Evolutionary conservation across 2,888 invertebrate species (phyloP), one percentile per base, ranked within the genome.

Genomic region (Phyto melanocephala): DNA sequence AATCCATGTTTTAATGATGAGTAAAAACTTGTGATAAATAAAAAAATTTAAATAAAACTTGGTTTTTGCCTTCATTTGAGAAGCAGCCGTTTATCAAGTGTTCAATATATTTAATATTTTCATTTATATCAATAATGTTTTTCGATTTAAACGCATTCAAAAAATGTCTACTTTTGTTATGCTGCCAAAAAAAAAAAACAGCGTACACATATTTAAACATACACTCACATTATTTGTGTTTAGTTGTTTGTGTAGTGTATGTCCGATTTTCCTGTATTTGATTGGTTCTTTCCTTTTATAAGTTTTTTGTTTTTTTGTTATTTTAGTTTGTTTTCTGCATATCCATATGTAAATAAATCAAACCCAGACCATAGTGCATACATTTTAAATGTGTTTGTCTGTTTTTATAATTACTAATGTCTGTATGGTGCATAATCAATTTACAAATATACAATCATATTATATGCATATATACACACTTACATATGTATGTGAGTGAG

Each of bases 51-150:
- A n/a, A n/a, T n/a, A n/a, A n/a, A n/a, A n/a, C n/a, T n/a, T n/a
- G n/a, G n/a, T n/a, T n/a, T n/a, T n/a, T n/a, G n/a, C n/a, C n/a
- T n/a, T n/a, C n/a, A n/a, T n/a, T n/a, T n/a, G n/a, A n/a, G n/a
- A 5, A 28, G 3, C 28, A 24, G 20, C 37, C 45, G 76, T 5
- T 17, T 10, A 15, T n/a, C 22, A 6, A 70, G 50, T 58, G 10
- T 7, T 15, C 4, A 33, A 28, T 67, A 20, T 70, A 45, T 60
- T 71, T 45, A 42, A 45, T 76, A 58, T 58, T 40, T 56, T 37
- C 75, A 70, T 65, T 70, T 67, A 71, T 65, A 71, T 76, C 76
- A 76, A 71, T 81, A 71, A 80, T 71, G 33, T 60, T 67, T 72
- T 71, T 70, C 58, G 70, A 40, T 75, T 67, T 22, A 63, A 65